Evolutionary conservation across 2,888 invertebrate species (phyloP).

Genomic region (Eledone cirrhosa): DNA sequence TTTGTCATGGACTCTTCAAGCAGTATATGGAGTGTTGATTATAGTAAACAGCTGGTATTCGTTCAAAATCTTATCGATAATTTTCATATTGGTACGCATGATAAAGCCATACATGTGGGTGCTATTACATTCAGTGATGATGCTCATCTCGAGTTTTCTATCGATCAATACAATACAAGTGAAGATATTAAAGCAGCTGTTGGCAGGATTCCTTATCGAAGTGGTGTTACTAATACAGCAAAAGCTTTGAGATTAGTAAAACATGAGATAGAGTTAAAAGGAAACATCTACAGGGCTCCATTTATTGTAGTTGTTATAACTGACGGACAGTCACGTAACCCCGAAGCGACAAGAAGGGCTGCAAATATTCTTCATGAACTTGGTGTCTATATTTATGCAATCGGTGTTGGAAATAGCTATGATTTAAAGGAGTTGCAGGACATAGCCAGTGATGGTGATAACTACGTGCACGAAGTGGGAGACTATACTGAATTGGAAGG

Average conservation of each 20-base stretch:
- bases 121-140: slow-evolving; percentile 44
- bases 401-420: slow-evolving; percentile 57
- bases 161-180: slow-evolving; percentile 38
- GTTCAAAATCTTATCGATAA: slow-evolving; percentile 43
- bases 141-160: slow-evolving; percentile 38
- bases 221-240: neutral
- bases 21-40: slow-evolving; percentile 56
- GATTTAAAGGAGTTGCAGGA: slow-evolving; percentile 51
- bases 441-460: slow-evolving; percentile 55
- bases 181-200: slow-evolving; percentile 39
- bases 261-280: neutral
- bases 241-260: neutral
- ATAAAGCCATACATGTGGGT: slow-evolving; percentile 44
- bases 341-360: slow-evolving; percentile 40
- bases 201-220: slow-evolving; percentile 32
- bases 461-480: slow-evolving; percentile 55
- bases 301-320: slow-evolving; percentile 47
- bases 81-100: slow-evolving; percentile 44
- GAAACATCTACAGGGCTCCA: too few species aligned
- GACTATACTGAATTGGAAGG: slow-evolving; percentile 34
- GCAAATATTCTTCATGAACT: slow-evolving; percentile 43
- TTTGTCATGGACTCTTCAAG: slow-evolving; percentile 52
- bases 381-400: slow-evolving; percentile 58
- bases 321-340: slow-evolving; percentile 46
- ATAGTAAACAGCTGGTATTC: slow-evolving; percentile 47